Evolutionary conservation across 1,140 invertebrate genomes (phyloP), one percentile per base, ranked within the genome.

Genomic region (Orchestia grillus): DNA sequence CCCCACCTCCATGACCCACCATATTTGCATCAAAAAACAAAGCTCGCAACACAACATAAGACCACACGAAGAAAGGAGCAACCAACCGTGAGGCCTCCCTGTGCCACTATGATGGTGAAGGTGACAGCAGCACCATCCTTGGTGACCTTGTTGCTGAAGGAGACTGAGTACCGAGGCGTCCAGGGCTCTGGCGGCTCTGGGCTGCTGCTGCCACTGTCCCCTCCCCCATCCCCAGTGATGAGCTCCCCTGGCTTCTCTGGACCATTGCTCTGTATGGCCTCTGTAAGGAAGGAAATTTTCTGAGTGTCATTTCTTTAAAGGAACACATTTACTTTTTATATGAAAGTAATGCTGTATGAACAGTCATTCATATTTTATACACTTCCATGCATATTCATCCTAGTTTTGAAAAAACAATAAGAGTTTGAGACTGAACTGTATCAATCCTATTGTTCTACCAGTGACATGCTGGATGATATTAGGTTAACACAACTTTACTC

Each of bases 41-140:
- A n/a, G n/a, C n/a, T n/a, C n/a, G n/a, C n/a, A n/a, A n/a, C n/a
- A n/a, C n/a, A n/a, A n/a, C n/a, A n/a, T n/a, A n/a, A 96, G 45
- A 44, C 41, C 97, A 94, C 96, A 97, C 88, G 96, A 96, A 57
- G 97, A 96, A 96, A 97, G 97, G 43, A 97, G 97, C 6, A 97
- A 94, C 92, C 47, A 11, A 94, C 92, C 44, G 92, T 94, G 36
- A 94, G 92, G 41, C 92, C 92, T 94, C 92, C 92, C 44, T 94
- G 92, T 36, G 44, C 92, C 11, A 94, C 92, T 47, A 94, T 45
- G 44, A 94, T 94, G 44, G 92, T 97, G 96, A 97, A 97, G 96
- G 97, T 97, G 41, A 97, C 97, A 96, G 97, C 96, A 87, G 97
- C 97, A 45, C 97, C 97, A 97, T 97, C 97, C 97, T 97, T 97